These are phyloP conservation scores for Lasioglossum calceatum DNA, from an alignment of 2,888 invertebrate genomes.

Conservation along the genomic window DNA sequence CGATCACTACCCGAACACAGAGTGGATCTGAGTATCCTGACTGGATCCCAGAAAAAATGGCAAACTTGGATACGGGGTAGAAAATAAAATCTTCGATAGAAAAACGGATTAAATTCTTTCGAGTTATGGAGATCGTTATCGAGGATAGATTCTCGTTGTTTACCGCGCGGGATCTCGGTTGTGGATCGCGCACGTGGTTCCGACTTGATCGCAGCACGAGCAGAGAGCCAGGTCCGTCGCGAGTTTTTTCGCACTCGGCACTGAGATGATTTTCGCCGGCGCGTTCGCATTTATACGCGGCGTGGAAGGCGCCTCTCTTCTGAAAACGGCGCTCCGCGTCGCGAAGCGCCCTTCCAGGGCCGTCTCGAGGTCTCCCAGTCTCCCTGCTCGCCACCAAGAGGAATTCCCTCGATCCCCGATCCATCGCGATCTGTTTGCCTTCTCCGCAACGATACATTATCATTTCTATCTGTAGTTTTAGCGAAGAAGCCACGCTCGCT, in stretches of 20 bases:
- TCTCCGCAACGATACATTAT: not conserved
- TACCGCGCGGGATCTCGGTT: not conserved
- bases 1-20: not conserved
- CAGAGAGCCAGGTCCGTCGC: constrained; percentile 38
- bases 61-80: not conserved
- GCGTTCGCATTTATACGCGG: constrained; percentile 71
- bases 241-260: constrained; percentile 69
- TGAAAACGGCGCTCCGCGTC: constrained; percentile 53
- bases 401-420: constrained; percentile 16
- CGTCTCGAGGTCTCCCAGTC: constrained; percentile 56
- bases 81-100: not conserved
- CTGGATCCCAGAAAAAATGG: not conserved
- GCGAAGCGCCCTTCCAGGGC: constrained; percentile 60
- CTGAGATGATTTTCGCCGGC: constrained; percentile 73
- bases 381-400: not conserved
- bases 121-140: not conserved
- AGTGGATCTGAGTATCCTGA: not conserved
- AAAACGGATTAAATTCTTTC: not conserved
- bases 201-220: not conserved
- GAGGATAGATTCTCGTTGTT: not conserved
- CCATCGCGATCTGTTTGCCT: not conserved
- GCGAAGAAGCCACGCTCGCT: not conserved
- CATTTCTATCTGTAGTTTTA: not conserved
- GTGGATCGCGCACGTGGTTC: constrained; percentile 29
- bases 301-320: constrained; percentile 49